Conservation (phyloP, 37 sponge, comb jelly and placozoan genomes). For the Crambe crambe region DNA sequence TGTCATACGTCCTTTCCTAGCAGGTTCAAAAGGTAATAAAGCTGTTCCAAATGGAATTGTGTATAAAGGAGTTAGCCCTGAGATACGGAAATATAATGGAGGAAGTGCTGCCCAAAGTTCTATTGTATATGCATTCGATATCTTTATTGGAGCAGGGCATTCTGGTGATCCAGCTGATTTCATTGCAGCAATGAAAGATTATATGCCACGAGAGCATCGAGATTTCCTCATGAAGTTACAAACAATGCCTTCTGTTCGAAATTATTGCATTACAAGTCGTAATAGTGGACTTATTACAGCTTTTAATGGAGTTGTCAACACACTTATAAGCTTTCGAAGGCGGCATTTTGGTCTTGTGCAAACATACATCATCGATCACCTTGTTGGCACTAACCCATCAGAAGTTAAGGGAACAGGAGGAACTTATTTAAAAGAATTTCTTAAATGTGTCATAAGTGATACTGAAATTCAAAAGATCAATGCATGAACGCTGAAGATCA, state of each 20-base stretch:
- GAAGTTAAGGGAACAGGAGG: slow-evolving; percentile 69
- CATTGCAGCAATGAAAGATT: slow-evolving; percentile 23
- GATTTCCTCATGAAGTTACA: slow-evolving; percentile 45
- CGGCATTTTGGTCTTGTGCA: slow-evolving; percentile 56
- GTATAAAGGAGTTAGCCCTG: slow-evolving; percentile 61
- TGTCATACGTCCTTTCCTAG: slow-evolving; percentile 49
- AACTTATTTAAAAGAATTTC: slow-evolving; percentile 6
- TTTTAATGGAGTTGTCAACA: slow-evolving; percentile 44
- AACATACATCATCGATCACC: slow-evolving; percentile 58
- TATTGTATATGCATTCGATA: slow-evolving; percentile 46
- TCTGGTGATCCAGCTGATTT: slow-evolving; percentile 28
- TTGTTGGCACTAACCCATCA: slow-evolving; percentile 10
- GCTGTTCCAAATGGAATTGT: slow-evolving; percentile 72
- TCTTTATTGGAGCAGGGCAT: slow-evolving; percentile 46
- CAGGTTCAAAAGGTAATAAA: slow-evolving; percentile 62
- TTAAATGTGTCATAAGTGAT: slow-evolving; percentile 49
- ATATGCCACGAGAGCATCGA: slow-evolving; percentile 70
- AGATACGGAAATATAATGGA: slow-evolving; percentile 53
- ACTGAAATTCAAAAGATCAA: neutral
- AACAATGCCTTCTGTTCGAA: slow-evolving; percentile 35
- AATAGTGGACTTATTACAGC: slow-evolving; percentile 5
- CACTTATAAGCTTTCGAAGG: slow-evolving; percentile 44
- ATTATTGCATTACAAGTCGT: slow-evolving; percentile 22
- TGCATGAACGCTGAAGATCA: too few relatives aligned
- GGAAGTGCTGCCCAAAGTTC: slow-evolving; percentile 75